A percentile compares a stretch with the other conserved stretches of the same genome.
phyloP scores from a whole-genome alignment of 2,888 invertebrate species.

The Sisyra nigra region DNA sequence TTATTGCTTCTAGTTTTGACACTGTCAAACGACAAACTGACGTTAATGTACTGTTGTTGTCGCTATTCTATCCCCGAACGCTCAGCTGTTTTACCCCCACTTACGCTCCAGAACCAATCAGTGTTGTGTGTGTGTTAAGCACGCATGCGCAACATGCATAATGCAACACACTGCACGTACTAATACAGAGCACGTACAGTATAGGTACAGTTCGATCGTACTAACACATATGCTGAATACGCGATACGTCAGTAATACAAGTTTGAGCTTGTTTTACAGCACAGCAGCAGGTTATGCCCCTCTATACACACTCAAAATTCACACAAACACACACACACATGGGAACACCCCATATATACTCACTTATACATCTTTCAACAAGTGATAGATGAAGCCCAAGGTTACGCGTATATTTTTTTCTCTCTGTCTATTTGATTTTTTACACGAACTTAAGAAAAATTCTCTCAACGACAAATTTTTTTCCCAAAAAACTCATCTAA shows the following conservation, averaged over 20 bases:
- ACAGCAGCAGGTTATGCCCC: neutral
- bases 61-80: conserved; percentile 24
- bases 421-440: neutral
- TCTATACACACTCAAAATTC: neutral
- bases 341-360: neutral
- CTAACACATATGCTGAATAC: conserved; percentile 1
- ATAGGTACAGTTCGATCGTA: neutral
- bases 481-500: no score
- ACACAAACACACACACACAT: conserved; percentile 3
- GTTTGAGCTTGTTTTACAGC: no score
- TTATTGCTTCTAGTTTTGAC: neutral
- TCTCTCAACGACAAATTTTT: no score
- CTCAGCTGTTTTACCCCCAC: conserved; percentile 27
- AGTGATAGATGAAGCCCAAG: conserved; percentile 10
- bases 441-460: no score
- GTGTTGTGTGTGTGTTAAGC: conserved; percentile 15
- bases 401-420: neutral
- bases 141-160: conserved; percentile 18
- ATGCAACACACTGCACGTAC: conserved; percentile 6
- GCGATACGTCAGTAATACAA: no score
- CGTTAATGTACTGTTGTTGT: conserved; percentile 34
- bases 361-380: conserved; percentile 7
- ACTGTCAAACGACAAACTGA: conserved; percentile 37
- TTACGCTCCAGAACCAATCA: conserved; percentile 11
- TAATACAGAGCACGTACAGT: conserved; percentile 1